Evolutionary conservation across 2,888 invertebrate species (phyloP), one percentile per base, ranked within the genome.

Genomic region (Limenitis camilla): DNA sequence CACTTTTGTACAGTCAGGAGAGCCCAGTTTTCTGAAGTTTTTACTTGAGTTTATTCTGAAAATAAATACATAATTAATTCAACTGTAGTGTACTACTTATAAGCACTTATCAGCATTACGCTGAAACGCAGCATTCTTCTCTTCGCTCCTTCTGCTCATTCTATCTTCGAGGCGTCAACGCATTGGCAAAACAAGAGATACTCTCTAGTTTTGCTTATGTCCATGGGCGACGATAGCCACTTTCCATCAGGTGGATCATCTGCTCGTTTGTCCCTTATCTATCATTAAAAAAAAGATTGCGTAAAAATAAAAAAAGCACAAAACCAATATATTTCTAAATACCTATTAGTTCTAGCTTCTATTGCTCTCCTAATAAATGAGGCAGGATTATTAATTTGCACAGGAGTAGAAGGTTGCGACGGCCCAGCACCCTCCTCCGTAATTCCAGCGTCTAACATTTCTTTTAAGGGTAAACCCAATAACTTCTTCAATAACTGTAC

Each of bases 1-100:
- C 6, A 97, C 92, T 67, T 93, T 92, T 41, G 94, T 92, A 42
- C 94, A 92, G 63, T 96, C 95, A 0, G 92, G 91, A 53, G 94
- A 93, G 30, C 95, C 96, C 40, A 97, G 78, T 69, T 94, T 93
- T 33, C 94, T 90, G 64, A 90, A 92, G 68, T 89, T 89, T 76
- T 91, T 93, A 61, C 89, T 90, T 5, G 89, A 86, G 60, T 90
- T 91, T 10, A 88, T 85, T 66, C 90, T 91, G 64, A 88, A 75
- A 74, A 52, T 29, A 53, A 45, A 33, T 33, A 42, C 6, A 30
- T n/a, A n/a, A n/a, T n/a, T n/a, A n/a, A n/a, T n/a, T n/a, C n/a
- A n/a, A n/a, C n/a, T n/a, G n/a, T n/a, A n/a, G n/a, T n/a, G n/a
- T n/a, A n/a, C n/a, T n/a, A n/a, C n/a, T n/a, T n/a, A n/a, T n/a